phyloP scores from a whole-genome alignment of 2,797 vertebrate genomes.

The Enteromius unitaeniatus region DNA sequence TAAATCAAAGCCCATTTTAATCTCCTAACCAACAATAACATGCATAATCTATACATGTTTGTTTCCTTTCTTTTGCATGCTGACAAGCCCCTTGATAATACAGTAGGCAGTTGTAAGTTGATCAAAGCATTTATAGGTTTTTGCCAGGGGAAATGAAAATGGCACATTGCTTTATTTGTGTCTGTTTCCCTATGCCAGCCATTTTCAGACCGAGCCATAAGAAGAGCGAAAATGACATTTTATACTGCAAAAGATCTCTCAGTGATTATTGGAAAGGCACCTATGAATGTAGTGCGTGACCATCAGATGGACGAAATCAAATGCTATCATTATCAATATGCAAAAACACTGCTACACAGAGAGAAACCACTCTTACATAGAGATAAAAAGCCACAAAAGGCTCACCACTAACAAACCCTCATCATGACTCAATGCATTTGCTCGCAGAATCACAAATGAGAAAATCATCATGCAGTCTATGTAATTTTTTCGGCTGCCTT shows the following conservation, averaged over 20 bases:
- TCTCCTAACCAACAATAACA: constrained; percentile 8
- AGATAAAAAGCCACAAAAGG: neutral
- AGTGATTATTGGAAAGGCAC: constrained; percentile 8
- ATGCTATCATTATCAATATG: constrained; percentile 3
- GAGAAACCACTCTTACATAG: neutral
- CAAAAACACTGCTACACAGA: constrained; percentile 1
- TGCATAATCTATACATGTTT: constrained; percentile 5
- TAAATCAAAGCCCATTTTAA: constrained; percentile 28
- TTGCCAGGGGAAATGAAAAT: constrained; percentile 30
- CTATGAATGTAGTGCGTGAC: neutral
- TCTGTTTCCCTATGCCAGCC: constrained; percentile 7
- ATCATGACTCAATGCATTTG: constrained; percentile 14
- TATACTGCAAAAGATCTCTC: constrained; percentile 1
- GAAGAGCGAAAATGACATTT: constrained; percentile 26
- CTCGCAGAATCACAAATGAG: neutral
- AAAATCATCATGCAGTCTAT: neutral
- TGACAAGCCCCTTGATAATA: constrained; percentile 16
- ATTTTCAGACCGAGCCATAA: constrained; percentile 11
- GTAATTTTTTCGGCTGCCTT: constrained; percentile 24
- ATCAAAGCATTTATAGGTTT: constrained; percentile 40
- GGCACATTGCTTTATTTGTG: constrained; percentile 34
- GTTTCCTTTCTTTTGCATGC: constrained; percentile 14
- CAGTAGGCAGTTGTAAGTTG: constrained; percentile 27
- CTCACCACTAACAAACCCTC: neutral
- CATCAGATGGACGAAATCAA: neutral